Conservation (phyloP, 1,140 invertebrate species). For the Cephus cinctus region DNA sequence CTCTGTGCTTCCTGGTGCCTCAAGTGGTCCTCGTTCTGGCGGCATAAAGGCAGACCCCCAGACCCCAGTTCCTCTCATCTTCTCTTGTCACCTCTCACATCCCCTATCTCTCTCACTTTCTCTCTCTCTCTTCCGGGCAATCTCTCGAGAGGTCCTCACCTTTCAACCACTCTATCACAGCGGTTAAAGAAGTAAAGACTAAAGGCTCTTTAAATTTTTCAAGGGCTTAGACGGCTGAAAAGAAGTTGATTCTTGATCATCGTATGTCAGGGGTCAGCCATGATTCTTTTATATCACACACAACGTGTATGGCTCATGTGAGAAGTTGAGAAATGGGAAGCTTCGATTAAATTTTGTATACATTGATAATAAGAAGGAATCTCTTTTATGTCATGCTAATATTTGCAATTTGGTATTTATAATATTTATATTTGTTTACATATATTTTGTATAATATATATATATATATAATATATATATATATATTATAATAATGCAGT, state of each 20-base stretch:
- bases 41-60: conserved; percentile 35
- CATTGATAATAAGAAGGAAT: neutral
- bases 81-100: conserved; percentile 6
- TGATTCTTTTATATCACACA: neutral
- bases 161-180: conserved; percentile 54
- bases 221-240: neutral
- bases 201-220: conserved; percentile 32
- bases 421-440: conserved; percentile 39
- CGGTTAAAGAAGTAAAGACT: conserved; percentile 56
- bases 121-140: conserved; percentile 4
- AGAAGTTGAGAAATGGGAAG: neutral
- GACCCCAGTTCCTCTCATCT: too few relatives aligned
- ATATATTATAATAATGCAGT: conserved; percentile 34
- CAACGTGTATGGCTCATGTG: neutral
- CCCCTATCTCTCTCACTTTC: neutral
- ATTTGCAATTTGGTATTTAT: conserved; percentile 20
- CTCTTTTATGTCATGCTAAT: neutral
- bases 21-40: conserved; percentile 39
- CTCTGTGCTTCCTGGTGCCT: conserved; percentile 30
- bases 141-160: conserved; percentile 41
- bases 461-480: conserved; percentile 19
- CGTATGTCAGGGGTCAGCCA: conserved; percentile 23
- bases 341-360: neutral
- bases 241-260: conserved; percentile 31
- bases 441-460: conserved; percentile 19